phyloP scores from a whole-genome alignment of 2,113 vertebrate genomes.

The Thryonomys swinderianus region DNA sequence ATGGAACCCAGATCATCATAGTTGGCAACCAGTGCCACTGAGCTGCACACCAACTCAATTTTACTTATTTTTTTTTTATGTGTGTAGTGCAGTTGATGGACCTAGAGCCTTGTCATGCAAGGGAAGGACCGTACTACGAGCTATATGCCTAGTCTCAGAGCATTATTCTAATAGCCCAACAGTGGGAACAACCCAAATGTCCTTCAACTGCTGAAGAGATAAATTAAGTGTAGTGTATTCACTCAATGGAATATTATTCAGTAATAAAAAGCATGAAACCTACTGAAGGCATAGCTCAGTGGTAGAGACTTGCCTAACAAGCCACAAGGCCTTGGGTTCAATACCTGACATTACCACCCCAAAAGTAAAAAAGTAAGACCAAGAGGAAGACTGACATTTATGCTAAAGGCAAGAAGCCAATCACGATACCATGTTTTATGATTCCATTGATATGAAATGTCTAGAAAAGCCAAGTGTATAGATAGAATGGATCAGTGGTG shows the following conservation, averaged over 20 bases:
- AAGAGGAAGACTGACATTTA: not conserved
- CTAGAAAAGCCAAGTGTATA: not conserved
- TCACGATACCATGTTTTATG: not conserved
- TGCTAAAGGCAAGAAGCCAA: not conserved
- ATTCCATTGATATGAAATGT: not conserved
- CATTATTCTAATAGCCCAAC: not conserved
- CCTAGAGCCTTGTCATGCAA: not conserved
- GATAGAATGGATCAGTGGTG: not conserved
- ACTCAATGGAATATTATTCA: not conserved
- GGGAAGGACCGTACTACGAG: not conserved
- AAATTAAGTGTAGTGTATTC: not conserved
- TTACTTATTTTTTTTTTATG: not conserved
- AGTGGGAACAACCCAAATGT: not conserved
- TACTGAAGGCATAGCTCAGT: not conserved
- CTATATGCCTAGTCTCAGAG: not conserved
- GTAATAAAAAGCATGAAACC: not conserved
- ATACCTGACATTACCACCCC: too few relatives aligned
- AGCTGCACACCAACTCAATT: not conserved
- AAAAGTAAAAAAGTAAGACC: not conserved
- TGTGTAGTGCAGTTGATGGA: not conserved
- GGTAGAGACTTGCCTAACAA: not conserved
- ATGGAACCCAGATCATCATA: not conserved
- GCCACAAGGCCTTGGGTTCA: not conserved
- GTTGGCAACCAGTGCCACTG: not conserved
- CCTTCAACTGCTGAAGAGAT: not conserved